Percentiles rank a stretch among this genome's conserved stretches.
Conservation (phyloP, 2,113 vertebrate genomes). For the Telmatochromis brachygnathus region DNA sequence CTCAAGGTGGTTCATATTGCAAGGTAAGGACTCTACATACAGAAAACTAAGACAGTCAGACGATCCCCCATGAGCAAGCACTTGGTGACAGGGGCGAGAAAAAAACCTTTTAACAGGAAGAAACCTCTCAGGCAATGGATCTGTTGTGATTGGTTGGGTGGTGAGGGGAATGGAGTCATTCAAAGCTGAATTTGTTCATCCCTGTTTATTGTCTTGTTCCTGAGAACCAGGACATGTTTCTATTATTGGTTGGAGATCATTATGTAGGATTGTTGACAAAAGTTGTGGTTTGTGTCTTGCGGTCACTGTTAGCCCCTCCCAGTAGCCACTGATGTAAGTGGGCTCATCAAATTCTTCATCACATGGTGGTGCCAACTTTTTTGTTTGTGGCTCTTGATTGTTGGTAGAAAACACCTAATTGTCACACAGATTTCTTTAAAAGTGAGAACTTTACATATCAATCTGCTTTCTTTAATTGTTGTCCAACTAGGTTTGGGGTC, state of each 20-base stretch:
- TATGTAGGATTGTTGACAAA: neutral
- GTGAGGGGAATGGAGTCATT: neutral
- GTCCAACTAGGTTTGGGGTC: neutral
- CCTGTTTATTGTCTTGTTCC: neutral
- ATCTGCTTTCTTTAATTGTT: neutral
- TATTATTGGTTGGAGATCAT: neutral
- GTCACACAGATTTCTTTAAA: neutral
- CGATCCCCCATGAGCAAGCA: neutral
- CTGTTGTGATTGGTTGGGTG: neutral
- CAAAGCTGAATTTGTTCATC: neutral
- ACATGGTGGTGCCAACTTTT: neutral
- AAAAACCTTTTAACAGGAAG: neutral
- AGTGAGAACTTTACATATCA: neutral
- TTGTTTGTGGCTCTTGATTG: neutral
- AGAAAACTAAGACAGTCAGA: neutral
- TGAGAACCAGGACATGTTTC: neutral
- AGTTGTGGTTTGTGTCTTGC: neutral
- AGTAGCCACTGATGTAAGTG: neutral
- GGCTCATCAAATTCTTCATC: neutral
- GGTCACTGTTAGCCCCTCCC: neutral
- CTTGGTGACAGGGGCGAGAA: neutral
- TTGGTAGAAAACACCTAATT: neutral
- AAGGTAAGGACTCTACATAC: neutral
- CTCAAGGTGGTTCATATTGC: neutral
- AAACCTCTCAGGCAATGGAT: neutral